Conservation (phyloP, 1,140 invertebrate genomes). For the Myzus persicae region DNA sequence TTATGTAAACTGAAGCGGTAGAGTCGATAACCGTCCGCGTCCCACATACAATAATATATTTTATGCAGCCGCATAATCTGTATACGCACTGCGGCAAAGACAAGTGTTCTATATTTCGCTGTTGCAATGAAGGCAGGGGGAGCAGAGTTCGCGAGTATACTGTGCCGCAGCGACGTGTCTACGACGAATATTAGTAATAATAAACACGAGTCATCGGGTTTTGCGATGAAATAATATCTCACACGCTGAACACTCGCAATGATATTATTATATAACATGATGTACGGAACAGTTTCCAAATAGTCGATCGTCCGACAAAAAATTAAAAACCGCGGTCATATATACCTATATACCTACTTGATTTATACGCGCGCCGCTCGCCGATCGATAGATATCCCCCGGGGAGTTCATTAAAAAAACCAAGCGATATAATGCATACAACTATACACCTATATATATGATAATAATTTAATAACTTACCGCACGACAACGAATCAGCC, state of each 20-base stretch:
- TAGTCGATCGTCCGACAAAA: neutral
- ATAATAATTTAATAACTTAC: neutral
- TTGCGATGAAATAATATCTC: neutral
- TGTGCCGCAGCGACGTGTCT: neutral
- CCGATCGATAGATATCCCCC: neutral
- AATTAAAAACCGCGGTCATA: neutral
- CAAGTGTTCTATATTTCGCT: neutral
- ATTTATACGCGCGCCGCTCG: neutral
- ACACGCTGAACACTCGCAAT: neutral
- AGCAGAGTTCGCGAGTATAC: neutral
- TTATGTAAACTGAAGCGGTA: neutral
- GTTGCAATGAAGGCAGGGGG: neutral
- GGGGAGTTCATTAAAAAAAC: slow-evolving; percentile 11
- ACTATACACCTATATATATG: neutral
- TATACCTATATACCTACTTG: neutral
- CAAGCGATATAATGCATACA: neutral
- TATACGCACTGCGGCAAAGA: neutral
- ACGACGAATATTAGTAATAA: neutral
- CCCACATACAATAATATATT: neutral
- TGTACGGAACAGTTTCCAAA: neutral
- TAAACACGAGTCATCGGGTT: neutral
- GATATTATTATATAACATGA: neutral
- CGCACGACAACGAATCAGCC: neutral
- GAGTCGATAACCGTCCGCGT: neutral
- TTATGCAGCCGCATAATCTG: neutral